These are phyloP conservation scores for Altica lythri DNA, from an alignment of 2,888 invertebrate species.

Conservation along the genomic window DNA sequence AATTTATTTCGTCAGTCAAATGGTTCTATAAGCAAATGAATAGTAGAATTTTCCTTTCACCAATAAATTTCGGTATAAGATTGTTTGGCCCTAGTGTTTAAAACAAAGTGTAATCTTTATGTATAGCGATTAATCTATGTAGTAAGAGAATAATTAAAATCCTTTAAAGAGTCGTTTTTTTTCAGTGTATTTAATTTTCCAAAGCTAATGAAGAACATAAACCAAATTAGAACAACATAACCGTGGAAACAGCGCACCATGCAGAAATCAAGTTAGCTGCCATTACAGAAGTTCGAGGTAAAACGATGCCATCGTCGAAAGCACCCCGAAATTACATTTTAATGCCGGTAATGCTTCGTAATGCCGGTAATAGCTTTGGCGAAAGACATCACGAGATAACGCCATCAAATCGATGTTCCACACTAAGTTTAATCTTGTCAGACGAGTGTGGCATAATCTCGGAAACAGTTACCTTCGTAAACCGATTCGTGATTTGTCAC, in stretches of 20 bases:
- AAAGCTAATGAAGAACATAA: too few relatives aligned
- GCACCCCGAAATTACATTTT: slow-evolving; percentile 31
- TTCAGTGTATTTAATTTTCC: too few relatives aligned
- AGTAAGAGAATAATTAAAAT: neutral
- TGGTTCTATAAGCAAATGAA: too few relatives aligned
- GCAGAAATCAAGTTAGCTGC: slow-evolving; percentile 1
- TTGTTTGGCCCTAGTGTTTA: too few relatives aligned
- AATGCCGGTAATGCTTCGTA: slow-evolving; percentile 22
- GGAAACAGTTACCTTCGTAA: slow-evolving; percentile 46
- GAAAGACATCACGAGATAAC: slow-evolving; percentile 32
- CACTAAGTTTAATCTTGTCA: slow-evolving; percentile 45
- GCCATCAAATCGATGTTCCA: slow-evolving; percentile 38
- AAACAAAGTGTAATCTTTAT: too few relatives aligned
- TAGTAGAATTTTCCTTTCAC: too few relatives aligned
- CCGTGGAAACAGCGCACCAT: neutral
- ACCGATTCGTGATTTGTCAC: slow-evolving; percentile 49
- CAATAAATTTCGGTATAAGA: too few relatives aligned
- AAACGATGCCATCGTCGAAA: neutral
- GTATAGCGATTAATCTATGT: too few relatives aligned
- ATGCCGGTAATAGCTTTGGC: slow-evolving; percentile 22
- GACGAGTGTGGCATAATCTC: slow-evolving; percentile 48
- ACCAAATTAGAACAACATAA: neutral
- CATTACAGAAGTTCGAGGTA: neutral
- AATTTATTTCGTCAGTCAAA: too few relatives aligned
- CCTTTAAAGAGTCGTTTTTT: too few relatives aligned